These are phyloP conservation scores for Gasterosteus aculeatus DNA, from an alignment of 2,113 vertebrate species.

Conservation along the genomic window DNA sequence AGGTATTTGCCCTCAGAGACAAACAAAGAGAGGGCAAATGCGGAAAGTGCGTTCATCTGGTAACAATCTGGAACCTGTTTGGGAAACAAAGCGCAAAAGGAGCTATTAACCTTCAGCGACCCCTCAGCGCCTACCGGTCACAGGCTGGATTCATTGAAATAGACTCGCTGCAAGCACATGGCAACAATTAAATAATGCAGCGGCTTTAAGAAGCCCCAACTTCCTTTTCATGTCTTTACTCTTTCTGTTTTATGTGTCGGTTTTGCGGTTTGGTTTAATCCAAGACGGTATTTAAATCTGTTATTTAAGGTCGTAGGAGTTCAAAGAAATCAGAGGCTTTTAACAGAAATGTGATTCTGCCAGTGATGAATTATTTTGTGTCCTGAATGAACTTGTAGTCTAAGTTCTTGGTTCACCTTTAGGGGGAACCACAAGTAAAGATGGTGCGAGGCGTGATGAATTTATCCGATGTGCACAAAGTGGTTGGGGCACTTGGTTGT, in stretches of 20 bases:
- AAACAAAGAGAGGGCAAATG: constrained; percentile 21
- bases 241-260: background rate
- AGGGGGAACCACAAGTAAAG: background rate
- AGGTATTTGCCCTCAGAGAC: constrained; percentile 26
- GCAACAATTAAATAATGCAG: background rate
- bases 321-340: constrained; percentile 44
- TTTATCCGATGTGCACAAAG: no score
- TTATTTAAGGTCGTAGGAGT: constrained; percentile 22
- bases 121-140: constrained; percentile 21
- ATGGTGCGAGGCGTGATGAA: no score
- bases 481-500: no score
- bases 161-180: constrained; percentile 11
- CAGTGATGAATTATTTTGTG: constrained; percentile 42
- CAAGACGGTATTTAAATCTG: constrained; percentile 44
- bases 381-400: constrained; percentile 41
- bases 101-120: constrained; percentile 49
- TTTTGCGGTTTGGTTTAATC: constrained; percentile 26
- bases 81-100: constrained; percentile 59
- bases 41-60: constrained; percentile 35
- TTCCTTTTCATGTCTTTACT: background rate
- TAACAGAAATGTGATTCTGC: constrained; percentile 57
- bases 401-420: background rate
- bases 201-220: background rate
- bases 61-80: constrained; percentile 53
- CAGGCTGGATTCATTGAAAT: constrained; percentile 37